These are phyloP conservation scores for Aegypius monachus DNA, from an alignment of 2,113 vertebrate species.

Conservation along the genomic window DNA sequence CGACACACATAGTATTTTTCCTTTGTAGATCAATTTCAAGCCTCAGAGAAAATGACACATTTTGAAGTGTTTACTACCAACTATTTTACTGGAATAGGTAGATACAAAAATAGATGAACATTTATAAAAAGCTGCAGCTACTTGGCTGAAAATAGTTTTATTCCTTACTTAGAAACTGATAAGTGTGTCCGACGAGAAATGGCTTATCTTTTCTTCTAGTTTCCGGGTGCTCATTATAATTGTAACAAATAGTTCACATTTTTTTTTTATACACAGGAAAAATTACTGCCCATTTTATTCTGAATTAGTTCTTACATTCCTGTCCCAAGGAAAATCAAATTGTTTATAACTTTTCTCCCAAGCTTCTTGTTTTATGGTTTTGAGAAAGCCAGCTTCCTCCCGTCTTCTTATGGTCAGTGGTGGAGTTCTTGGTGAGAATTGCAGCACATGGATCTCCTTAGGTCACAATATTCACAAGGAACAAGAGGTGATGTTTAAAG, in stretches of 20 bases:
- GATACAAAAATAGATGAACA: neutral
- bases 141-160: slow-evolving; percentile 27
- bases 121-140: slow-evolving; percentile 16
- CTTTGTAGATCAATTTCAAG: neutral
- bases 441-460: neutral
- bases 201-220: neutral
- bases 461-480: fast-evolving
- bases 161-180: slow-evolving; percentile 14
- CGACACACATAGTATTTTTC: neutral
- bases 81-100: slow-evolving; percentile 16
- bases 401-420: neutral
- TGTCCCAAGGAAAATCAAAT: neutral
- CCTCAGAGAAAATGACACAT: neutral
- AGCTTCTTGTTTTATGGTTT: neutral
- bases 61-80: slow-evolving; percentile 14
- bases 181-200: neutral
- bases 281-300: neutral
- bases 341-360: neutral
- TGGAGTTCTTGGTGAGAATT: neutral
- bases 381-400: neutral
- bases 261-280: neutral
- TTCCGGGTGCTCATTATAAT: neutral
- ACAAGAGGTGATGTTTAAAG: neutral
- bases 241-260: neutral
- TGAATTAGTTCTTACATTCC: neutral